Conservation (phyloP, 1,140 invertebrate species). For the Lutraria rhynchaena region DNA sequence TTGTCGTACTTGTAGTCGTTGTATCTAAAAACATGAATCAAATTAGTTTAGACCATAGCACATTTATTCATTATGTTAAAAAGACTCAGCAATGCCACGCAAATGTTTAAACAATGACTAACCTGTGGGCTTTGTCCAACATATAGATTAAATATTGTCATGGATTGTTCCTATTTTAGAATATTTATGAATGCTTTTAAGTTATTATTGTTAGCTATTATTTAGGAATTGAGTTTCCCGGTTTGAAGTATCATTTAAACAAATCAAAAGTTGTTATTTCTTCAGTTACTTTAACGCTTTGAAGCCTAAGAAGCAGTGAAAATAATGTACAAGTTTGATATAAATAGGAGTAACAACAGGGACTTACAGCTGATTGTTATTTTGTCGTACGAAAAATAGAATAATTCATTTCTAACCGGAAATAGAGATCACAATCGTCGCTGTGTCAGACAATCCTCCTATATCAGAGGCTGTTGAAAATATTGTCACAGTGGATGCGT, state of each 20-base stretch:
- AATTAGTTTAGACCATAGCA: background rate
- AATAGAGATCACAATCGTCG: conserved; percentile 17
- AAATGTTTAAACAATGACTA: background rate
- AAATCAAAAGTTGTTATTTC: background rate
- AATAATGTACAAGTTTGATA: background rate
- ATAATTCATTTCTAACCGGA: conserved; percentile 1
- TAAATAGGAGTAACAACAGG: background rate
- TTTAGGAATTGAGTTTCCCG: too few species aligned
- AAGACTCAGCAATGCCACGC: background rate
- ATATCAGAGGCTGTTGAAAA: conserved; percentile 17
- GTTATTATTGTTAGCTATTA: too few species aligned
- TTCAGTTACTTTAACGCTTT: background rate
- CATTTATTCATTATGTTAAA: background rate
- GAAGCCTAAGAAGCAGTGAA: background rate
- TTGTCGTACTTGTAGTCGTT: conserved; percentile 36
- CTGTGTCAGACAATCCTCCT: conserved; percentile 15
- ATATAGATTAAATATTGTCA: too few species aligned
- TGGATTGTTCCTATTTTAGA: too few species aligned
- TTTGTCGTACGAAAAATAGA: background rate
- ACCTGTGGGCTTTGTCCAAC: background rate
- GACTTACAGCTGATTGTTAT: background rate
- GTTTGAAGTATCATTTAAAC: background rate
- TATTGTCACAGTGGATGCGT: conserved; percentile 10
- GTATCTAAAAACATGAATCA: conserved; percentile 6
- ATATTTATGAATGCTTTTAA: background rate